Conservation (phyloP, 2,888 invertebrate genomes). For the Pardosa pseudoannulata region DNA sequence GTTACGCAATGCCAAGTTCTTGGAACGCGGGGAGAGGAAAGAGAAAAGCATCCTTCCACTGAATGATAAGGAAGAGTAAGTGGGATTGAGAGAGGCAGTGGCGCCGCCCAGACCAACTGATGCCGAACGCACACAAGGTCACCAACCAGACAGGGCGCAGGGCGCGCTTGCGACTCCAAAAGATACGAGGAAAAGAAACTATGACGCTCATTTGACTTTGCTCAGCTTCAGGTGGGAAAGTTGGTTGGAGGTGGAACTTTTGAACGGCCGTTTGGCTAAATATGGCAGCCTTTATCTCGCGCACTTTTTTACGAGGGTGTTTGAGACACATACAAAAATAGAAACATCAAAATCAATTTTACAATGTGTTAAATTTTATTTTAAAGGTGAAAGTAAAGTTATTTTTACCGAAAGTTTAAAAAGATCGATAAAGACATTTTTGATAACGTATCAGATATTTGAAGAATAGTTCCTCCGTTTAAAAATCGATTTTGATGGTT, state of each 20-base stretch:
- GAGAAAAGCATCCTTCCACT: conserved; percentile 46
- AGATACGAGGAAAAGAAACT: not conserved
- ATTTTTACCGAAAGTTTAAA: too few relatives aligned
- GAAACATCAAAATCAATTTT: not conserved
- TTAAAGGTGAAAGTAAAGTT: not conserved
- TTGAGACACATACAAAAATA: not conserved
- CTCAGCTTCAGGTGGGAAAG: conserved; percentile 52
- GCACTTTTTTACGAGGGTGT: conserved; percentile 6
- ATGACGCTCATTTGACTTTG: not conserved
- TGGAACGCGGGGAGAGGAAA: conserved; percentile 3
- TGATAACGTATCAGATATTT: too few relatives aligned
- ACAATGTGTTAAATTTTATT: not conserved
- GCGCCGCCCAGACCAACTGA: conserved; percentile 57
- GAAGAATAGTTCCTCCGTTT: too few relatives aligned
- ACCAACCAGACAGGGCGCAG: conserved; percentile 65
- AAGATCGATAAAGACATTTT: too few relatives aligned
- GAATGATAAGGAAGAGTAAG: conserved; percentile 64
- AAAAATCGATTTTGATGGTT: too few relatives aligned
- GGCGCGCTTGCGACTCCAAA: conserved; percentile 6
- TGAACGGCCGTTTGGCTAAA: not conserved
- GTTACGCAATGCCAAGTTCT: conserved; percentile 24
- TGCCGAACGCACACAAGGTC: conserved; percentile 64
- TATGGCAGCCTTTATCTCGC: not conserved
- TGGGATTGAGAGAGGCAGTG: conserved; percentile 64
- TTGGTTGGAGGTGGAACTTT: conserved; percentile 19